Percentiles rank a stretch among this genome's conserved stretches.
These are phyloP conservation scores for Callosobruchus maculatus DNA, from an alignment of 2,888 invertebrate species.

Conservation along the genomic window DNA sequence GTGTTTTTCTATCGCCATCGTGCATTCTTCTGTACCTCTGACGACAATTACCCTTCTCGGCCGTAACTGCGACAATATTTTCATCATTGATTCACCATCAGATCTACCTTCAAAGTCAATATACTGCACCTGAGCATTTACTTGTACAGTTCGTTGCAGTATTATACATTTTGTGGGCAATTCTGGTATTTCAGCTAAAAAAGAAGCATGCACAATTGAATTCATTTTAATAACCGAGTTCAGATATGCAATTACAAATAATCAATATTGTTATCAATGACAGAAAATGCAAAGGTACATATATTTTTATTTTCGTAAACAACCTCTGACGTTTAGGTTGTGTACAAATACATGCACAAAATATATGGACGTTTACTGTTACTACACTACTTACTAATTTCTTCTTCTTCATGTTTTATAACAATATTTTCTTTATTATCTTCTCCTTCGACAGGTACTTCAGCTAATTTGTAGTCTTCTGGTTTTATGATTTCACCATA, in stretches of 20 bases:
- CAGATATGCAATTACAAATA: no score
- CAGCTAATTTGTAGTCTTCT: constrained; percentile 86
- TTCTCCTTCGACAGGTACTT: constrained; percentile 62
- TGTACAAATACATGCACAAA: no score
- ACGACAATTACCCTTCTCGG: constrained; percentile 79
- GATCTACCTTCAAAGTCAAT: constrained; percentile 97
- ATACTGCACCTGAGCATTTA: constrained; percentile 84
- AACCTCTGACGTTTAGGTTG: no score
- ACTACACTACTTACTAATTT: constrained; percentile 28
- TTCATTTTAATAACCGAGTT: no score
- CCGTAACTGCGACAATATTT: constrained; percentile 76
- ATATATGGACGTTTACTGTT: not conserved
- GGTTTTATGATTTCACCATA: constrained; percentile 94
- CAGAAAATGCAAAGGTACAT: no score
- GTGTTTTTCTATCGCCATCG: constrained; percentile 64
- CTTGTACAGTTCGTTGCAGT: constrained; percentile 67
- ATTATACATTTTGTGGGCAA: constrained; percentile 88
- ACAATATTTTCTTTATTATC: constrained; percentile 67
- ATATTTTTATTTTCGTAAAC: no score
- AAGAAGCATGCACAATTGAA: no score
- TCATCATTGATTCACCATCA: constrained; percentile 77
- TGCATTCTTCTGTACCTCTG: constrained; percentile 68
- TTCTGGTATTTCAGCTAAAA: constrained; percentile 57
- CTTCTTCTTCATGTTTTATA: constrained; percentile 60
- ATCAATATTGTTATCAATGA: no score